Evolutionary conservation across 2,888 invertebrate genomes (phyloP), one percentile per base, ranked within the genome.

Genomic region (Scelioninae gen. 1): DNA sequence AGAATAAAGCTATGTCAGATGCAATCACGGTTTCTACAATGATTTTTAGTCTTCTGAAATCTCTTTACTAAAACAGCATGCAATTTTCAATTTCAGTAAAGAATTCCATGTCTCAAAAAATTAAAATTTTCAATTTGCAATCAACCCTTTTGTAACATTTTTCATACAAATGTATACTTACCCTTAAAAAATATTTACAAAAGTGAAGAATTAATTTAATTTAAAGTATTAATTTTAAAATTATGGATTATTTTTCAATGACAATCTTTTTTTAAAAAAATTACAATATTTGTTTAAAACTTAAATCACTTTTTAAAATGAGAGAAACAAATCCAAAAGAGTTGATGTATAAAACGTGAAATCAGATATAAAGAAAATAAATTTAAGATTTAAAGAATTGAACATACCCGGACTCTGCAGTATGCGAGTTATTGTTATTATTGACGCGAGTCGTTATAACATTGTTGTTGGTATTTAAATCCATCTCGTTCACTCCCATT

Each of bases 401-500:
- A 90, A 92, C 92, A 89, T 90, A 92, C 92, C 92, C 92, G 69
- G 89, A 89, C 83, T 92, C 92, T 75, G 86, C 88, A 62, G 85
- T 86, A 65, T 89, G 84, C 85, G 89, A 88, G 84, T 91, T 91
- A 85, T 89, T 89, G 86, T 89, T 89, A 63, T 86, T 86, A 77
- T 87, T 87, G 72, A 86, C 85, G 45, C 80, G 69, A 78, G 86
- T 88, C 58, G 85, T 85, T 84, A 88, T 91, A 66, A 89, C 84
- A 83, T 91, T 88, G 86, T 91, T 90, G 77, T 89, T 86, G 53
- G 89, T 86, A 85, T 91, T 92, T 38, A 88, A 85, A 82, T 91
- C 86, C 47, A 88, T 84, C 49, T 91, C 91, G 72, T 93, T 93
- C 34, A 92, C 91, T 15, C 93, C 93, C 85, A 94, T 89, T 74